These are phyloP conservation scores for Tiliacea aurago DNA, from an alignment of 2,888 invertebrate species.

Conservation along the genomic window DNA sequence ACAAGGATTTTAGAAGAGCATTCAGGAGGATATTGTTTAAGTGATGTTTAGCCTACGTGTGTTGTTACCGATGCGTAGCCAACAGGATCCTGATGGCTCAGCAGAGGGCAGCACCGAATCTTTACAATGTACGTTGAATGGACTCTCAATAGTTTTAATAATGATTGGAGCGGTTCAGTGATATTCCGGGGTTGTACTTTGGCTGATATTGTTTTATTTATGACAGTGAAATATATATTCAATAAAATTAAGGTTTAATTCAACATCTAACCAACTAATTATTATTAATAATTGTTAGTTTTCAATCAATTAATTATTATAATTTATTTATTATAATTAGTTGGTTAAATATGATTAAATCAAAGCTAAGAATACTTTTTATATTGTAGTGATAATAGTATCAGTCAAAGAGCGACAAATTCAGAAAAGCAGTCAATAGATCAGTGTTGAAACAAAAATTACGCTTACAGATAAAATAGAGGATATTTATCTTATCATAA, in stretches of 20 bases:
- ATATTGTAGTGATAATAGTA: conserved; percentile 16
- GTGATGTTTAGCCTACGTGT: conserved; percentile 97
- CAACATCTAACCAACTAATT: conserved; percentile 34
- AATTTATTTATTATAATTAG: conserved; percentile 23
- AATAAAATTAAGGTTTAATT: neutral
- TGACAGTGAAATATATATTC: neutral
- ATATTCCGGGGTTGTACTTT: conserved; percentile 19
- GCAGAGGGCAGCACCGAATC: conserved; percentile 92
- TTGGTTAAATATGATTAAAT: neutral
- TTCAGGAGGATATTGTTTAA: conserved; percentile 98
- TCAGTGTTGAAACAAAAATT: conserved; percentile 53
- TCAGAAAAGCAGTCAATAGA: conserved; percentile 35
- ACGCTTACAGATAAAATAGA: conserved; percentile 56
- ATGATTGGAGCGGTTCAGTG: conserved; percentile 50
- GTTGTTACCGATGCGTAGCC: conserved; percentile 94
- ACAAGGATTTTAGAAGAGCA: conserved; percentile 98
- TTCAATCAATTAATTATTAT: neutral
- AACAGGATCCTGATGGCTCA: conserved; percentile 91
- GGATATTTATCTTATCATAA: conserved; percentile 59
- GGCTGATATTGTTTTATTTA: conserved; percentile 43
- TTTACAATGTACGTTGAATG: conserved; percentile 88
- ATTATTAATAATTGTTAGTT: conserved; percentile 30
- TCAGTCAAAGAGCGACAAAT: conserved; percentile 47
- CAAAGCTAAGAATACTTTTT: neutral
- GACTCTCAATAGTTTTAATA: conserved; percentile 55